Evolutionary conservation across 2,888 invertebrate species (phyloP).

Genomic region (Odontocolon sp.): DNA sequence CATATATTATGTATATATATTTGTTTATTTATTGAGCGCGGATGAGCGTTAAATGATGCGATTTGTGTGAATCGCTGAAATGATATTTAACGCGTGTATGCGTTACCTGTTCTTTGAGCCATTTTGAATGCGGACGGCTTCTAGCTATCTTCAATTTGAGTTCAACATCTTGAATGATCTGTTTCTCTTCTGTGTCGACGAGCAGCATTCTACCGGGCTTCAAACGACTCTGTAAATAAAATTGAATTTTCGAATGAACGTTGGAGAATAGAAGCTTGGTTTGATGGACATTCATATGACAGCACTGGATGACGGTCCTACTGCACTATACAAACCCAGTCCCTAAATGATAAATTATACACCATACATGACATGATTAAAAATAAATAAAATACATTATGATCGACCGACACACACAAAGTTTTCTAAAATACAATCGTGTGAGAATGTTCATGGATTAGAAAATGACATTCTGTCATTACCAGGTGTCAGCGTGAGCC

Average conservation of each 20-base stretch:
- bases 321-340: constrained; percentile 78
- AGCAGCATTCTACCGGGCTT: constrained; percentile 99
- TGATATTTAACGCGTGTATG: background rate
- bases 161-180: constrained; percentile 96
- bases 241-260: constrained; percentile 70
- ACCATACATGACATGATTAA: constrained; percentile 75
- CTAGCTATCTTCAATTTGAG: constrained; percentile 93
- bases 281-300: constrained; percentile 70
- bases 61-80: constrained; percentile 38
- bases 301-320: constrained; percentile 78
- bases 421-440: constrained; percentile 64
- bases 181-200: constrained; percentile 95
- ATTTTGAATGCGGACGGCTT: constrained; percentile 93
- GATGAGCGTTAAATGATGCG: constrained; percentile 45
- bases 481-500: constrained; percentile 41
- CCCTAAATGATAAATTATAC: constrained; percentile 77
- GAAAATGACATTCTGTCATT: constrained; percentile 66
- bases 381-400: constrained; percentile 76
- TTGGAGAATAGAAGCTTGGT: constrained; percentile 65
- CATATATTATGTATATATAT: no score
- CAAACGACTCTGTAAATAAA: constrained; percentile 90
- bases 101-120: constrained; percentile 94
- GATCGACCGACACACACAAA: constrained; percentile 61
- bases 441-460: constrained; percentile 57
- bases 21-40: no score